Base-by-base conservation (phyloP, 2,888 invertebrate species). In the Drosophila formosana region DNA sequence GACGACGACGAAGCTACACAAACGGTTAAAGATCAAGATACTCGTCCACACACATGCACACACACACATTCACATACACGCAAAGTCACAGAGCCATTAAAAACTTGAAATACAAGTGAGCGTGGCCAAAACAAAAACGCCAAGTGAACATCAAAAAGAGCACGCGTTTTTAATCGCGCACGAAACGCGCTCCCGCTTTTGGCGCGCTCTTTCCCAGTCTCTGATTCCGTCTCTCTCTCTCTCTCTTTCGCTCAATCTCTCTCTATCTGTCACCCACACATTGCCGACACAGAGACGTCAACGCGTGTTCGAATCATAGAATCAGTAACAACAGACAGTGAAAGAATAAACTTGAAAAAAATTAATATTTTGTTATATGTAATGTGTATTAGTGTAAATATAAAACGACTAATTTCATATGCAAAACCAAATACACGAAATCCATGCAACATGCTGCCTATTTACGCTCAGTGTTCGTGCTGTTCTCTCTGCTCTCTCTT, bases 61-160 rank as follows among this genome's bases (percentile, higher is more conserved):
- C 11, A 66, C 45, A 57, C 65, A 58, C 46, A 63, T 56, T 26
- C 43, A 41, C 41, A 50, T 23, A 45, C 49, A 64, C 68, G 64
- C 43, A 58, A 46, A 75, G 30, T 5, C 41, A 26, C 70, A 71
- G 39, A 61, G 71, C 64, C 63, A 56, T 58, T 67, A 32, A 58
- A 84, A 80, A 80, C 80, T 80, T 85, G 80, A 85, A 82, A 79
- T 79, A 73, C 83, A 77, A 83, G 80, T 79, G 82, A 80, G 68
- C 82, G 68, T 72, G 66, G 46, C 47, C 52, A 65, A 55, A 46
- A 52, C 56, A 62, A 62, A 61, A 57, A 64, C 57, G 41, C 57
- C 23, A 28, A 39, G 41, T 25, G 41, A 55, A 32, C 51, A 28
- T 32, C 37, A 49, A 58, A 60, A 56, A 71, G 71, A 58, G 62